Evolutionary conservation across 2,113 vertebrate genomes (phyloP), one percentile per base, ranked within the genome.

Genomic region (Genyomyrus donnyi): DNA sequence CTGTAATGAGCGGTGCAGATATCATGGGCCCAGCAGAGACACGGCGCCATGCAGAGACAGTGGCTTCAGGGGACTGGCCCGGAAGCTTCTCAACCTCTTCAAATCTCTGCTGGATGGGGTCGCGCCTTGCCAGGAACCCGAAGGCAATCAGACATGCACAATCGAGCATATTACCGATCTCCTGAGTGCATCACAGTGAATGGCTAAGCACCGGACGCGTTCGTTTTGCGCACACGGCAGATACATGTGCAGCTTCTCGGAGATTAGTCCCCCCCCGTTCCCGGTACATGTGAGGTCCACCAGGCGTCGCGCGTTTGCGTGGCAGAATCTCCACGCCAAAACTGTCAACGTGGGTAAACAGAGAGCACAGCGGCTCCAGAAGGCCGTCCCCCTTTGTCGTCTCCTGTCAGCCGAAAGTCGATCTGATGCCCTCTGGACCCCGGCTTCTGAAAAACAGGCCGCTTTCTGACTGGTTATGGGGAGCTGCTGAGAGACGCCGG

Each of bases 401-500:
- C 90, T 92, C 93, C 89, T 91, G 94, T 95, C 94, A 94, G 93
- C 90, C 94, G 94, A 91, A 96, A 96, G 96, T 94, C 92, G 95
- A 96, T 95, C 93, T 92, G 95, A 94, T 96, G 95, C 92, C 96
- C 74, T 94, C 95, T 94, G 95, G 93, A 94, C 95, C 95, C 92
- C 56, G 93, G 91, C 93, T 95, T 93, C 89, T 66, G 39, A 90
- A 53, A 92, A 93, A 95, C 93, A 92, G 94, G 93, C 48, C 94
- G 92, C 95, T 96, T 96, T 94, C 95, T 97, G 95, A 95, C 94
- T 94, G 96, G 95, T 95, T 97, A 94, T 96, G 96, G 95, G 95
- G 95, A 95, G 93, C 49, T 94, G 95, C 94, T 42, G 94, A 96
- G 94, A 95, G 94, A 94, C 94, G 87, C 92, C 92, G 93, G 94